Evolutionary conservation across 2,888 invertebrate species (phyloP).

Genomic region (Drosophila testacea): DNA sequence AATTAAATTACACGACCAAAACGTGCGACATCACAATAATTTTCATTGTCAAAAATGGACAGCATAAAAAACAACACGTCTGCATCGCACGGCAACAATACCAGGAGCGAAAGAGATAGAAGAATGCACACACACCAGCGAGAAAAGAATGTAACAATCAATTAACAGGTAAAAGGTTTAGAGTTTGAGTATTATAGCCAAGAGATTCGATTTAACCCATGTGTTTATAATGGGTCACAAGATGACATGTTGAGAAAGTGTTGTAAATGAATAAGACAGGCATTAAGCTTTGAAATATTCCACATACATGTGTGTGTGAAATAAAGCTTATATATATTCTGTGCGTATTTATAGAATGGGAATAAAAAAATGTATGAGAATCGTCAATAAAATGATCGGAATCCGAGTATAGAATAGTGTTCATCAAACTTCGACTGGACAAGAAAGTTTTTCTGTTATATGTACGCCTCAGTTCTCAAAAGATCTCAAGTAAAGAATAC

Average conservation of each 20-base stretch:
- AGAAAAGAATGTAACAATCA: conserved; percentile 79
- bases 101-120: conserved; percentile 14
- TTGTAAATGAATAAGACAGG: neutral
- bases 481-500: no score
- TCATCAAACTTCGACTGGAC: no score
- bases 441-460: no score
- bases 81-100: conserved; percentile 41
- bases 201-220: conserved; percentile 58
- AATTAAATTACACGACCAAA: conserved; percentile 81
- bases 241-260: neutral
- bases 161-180: conserved; percentile 76
- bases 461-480: no score
- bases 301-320: no score
- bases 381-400: no score
- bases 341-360: no score
- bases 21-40: conserved; percentile 75
- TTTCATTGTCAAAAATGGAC: conserved; percentile 78
- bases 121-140: conserved; percentile 5
- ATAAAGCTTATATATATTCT: no score
- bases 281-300: no score
- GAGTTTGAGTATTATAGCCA: conserved; percentile 26
- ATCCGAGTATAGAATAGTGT: no score
- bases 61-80: conserved; percentile 79
- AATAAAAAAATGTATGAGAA: no score
- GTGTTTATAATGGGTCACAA: neutral